Percentiles rank a stretch among this genome's conserved stretches.
Conservation (phyloP, 1,140 invertebrate genomes). For the Dreissena polymorpha region DNA sequence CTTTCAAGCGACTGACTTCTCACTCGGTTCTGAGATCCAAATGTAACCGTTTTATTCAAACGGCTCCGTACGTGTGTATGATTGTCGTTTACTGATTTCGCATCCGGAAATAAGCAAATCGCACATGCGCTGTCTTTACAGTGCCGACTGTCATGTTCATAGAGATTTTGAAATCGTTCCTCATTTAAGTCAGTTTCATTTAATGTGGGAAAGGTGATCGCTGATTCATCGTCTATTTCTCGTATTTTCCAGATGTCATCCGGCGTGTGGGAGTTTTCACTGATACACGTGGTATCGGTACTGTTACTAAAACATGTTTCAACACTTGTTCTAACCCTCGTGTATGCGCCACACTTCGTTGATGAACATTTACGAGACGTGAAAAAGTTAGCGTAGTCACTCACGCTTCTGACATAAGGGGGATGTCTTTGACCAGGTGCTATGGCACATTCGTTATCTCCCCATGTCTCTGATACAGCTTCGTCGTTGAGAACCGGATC, state of each 20-base stretch:
- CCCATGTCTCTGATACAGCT: slow-evolving; percentile 13
- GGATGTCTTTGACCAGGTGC: slow-evolving; percentile 6
- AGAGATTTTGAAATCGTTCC: neutral
- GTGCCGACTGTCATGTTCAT: neutral
- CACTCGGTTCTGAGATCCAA: too few relatives aligned
- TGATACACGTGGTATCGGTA: slow-evolving; percentile 35
- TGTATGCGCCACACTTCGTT: neutral
- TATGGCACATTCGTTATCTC: neutral
- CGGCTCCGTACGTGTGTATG: too few relatives aligned
- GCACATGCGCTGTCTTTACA: too few relatives aligned
- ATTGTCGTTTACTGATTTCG: too few relatives aligned
- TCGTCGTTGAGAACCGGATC: slow-evolving; percentile 1
- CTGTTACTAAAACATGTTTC: slow-evolving; percentile 42
- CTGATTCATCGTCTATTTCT: slow-evolving; percentile 7
- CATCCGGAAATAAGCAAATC: too few relatives aligned
- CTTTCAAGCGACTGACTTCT: too few relatives aligned
- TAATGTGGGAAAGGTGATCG: neutral
- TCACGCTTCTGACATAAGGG: slow-evolving; percentile 39
- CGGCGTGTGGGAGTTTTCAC: slow-evolving; percentile 16
- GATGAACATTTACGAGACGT: neutral
- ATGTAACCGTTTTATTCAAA: too few relatives aligned
- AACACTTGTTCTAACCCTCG: slow-evolving; percentile 9
- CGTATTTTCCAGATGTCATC: slow-evolving; percentile 48
- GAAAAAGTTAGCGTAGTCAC: slow-evolving; percentile 26
- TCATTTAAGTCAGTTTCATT: neutral